Percentiles rank a stretch among this genome's conserved stretches.
Evolutionary conservation across 2,113 vertebrate genomes (phyloP).

Genomic region (Elanoides forficatus): DNA sequence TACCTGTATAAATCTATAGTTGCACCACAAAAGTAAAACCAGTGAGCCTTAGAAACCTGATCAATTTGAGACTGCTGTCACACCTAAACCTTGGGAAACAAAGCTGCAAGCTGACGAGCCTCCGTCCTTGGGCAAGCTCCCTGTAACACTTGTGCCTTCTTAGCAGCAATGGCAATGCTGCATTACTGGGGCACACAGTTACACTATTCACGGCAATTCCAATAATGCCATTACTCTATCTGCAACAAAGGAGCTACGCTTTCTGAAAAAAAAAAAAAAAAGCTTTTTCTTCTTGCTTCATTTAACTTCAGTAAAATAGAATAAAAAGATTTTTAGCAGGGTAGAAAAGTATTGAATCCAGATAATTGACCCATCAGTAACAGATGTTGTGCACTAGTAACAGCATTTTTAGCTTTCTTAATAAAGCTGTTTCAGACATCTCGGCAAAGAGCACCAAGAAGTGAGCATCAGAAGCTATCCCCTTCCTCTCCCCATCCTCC

Average conservation of each 20-base stretch:
- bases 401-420: neutral
- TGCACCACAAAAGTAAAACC: neutral
- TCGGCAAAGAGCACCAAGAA: neutral
- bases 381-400: neutral
- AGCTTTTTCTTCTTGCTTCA: neutral
- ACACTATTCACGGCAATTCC: neutral
- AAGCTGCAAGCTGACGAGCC: neutral
- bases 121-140: neutral
- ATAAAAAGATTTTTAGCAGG: neutral
- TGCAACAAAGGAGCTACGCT: neutral
- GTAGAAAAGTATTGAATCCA: neutral
- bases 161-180: neutral
- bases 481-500: neutral
- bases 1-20: neutral
- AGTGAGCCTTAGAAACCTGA: neutral
- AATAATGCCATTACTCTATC: neutral
- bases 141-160: neutral
- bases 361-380: neutral
- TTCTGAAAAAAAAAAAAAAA: neutral
- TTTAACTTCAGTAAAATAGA: neutral
- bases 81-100: neutral
- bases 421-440: neutral
- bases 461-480: neutral
- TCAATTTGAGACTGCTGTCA: neutral
- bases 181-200: fast-evolving